Evolutionary conservation across 2,797 vertebrate species (phyloP).

Genomic region (Cryptoblepharus egeriae): DNA sequence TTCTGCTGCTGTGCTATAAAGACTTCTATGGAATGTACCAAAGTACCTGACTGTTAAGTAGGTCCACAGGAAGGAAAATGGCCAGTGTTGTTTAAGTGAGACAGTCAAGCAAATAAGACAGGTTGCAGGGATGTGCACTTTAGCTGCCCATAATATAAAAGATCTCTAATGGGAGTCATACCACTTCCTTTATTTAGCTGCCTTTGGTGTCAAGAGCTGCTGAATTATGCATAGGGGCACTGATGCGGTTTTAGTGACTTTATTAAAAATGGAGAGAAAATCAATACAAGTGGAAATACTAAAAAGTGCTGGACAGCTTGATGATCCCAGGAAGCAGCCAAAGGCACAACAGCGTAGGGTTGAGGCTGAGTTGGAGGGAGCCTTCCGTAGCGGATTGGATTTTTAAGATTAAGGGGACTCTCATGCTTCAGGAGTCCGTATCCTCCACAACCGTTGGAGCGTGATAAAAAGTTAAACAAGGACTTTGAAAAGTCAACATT

Average conservation of each 20-base stretch:
- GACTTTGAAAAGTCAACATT: constrained; percentile 20
- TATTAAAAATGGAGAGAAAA: constrained; percentile 54
- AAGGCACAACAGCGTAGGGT: constrained; percentile 20
- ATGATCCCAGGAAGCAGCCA: constrained; percentile 40
- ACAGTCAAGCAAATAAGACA: constrained; percentile 31
- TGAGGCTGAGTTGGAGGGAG: constrained; percentile 1
- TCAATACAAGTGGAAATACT: constrained; percentile 45
- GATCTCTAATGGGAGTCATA: constrained; percentile 52
- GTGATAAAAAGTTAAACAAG: constrained; percentile 15
- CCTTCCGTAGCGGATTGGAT: constrained; percentile 25
- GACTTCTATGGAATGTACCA: neutral
- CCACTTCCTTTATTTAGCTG: constrained; percentile 56
- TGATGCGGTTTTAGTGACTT: constrained; percentile 57
- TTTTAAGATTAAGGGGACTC: constrained; percentile 45
- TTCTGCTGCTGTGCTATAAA: neutral
- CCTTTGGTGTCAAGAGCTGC: constrained; percentile 52
- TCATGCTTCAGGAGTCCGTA: constrained; percentile 20
- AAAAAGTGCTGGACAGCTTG: constrained; percentile 41
- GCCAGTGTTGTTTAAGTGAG: neutral
- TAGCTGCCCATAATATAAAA: constrained; percentile 40
- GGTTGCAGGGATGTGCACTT: constrained; percentile 29
- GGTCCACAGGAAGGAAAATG: constrained; percentile 11
- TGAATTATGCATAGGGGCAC: constrained; percentile 62
- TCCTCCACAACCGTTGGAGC: neutral
- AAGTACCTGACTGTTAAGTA: neutral